phyloP scores from a whole-genome alignment of 2,888 invertebrate species.

The Chrysina gloriosa region DNA sequence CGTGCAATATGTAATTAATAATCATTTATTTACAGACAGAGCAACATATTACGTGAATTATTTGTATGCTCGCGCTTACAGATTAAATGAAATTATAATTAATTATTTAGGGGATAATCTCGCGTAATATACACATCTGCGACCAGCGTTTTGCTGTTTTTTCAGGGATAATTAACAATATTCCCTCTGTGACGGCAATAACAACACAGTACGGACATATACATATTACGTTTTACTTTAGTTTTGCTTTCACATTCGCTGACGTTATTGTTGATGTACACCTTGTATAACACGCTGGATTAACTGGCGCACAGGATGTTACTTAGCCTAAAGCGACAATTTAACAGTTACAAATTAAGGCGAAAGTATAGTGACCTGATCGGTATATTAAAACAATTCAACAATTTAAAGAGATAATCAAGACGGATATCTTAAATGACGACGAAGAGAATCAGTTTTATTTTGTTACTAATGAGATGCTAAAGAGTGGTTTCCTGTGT shows the following conservation, averaged over 20 bases:
- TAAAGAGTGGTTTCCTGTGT: not conserved
- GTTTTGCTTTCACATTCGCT: not conserved
- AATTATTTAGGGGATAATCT: conserved; percentile 34
- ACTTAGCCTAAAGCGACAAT: not conserved
- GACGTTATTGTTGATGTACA: not conserved
- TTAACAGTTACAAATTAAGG: not conserved
- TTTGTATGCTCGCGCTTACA: conserved; percentile 17
- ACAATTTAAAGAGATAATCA: not conserved
- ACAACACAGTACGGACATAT: not conserved
- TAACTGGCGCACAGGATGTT: not conserved
- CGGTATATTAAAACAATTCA: not conserved
- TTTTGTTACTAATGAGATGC: not conserved
- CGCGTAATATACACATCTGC: conserved; percentile 30
- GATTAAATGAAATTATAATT: conserved; percentile 33
- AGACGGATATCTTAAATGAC: not conserved
- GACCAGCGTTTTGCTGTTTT: conserved; percentile 10
- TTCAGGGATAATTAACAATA: conserved; percentile 27
- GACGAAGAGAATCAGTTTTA: not conserved
- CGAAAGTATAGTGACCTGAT: not conserved
- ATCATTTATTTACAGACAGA: conserved; percentile 23
- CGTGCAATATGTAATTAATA: conserved; percentile 27
- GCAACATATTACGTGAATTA: conserved; percentile 21
- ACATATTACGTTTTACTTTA: conserved; percentile 14
- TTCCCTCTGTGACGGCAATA: not conserved
- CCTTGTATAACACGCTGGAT: not conserved